A percentile compares a stretch with the other conserved stretches of the same genome.
phyloP scores from a whole-genome alignment of 2,797 vertebrate species.

The Strix occidentalis region DNA sequence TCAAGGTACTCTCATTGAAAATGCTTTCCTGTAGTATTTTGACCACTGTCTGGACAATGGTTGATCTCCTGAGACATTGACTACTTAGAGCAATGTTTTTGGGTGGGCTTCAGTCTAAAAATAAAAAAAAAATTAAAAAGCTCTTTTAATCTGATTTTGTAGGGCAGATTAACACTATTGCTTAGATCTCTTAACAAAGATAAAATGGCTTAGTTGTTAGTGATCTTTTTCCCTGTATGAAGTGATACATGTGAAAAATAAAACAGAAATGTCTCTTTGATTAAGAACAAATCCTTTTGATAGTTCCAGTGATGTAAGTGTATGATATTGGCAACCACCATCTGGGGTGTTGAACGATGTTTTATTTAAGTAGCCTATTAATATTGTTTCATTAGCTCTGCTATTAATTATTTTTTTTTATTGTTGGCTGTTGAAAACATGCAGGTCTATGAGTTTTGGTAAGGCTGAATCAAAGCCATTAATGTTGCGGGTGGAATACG shows the following conservation, averaged over 20 bases:
- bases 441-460: background rate
- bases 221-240: background rate
- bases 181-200: background rate
- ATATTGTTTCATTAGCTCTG: background rate
- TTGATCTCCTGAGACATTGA: background rate
- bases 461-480: background rate
- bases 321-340: background rate
- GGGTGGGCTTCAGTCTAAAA: background rate
- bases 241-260: background rate
- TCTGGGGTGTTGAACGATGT: background rate
- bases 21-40: background rate
- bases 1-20: background rate
- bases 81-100: background rate
- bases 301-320: background rate
- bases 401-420: background rate
- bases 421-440: background rate
- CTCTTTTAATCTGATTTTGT: background rate
- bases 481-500: background rate
- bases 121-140: background rate
- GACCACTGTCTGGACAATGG: background rate
- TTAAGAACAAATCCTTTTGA: conserved; percentile 9
- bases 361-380: background rate
- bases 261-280: background rate
- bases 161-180: background rate
- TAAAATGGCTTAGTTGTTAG: background rate